Evolutionary conservation across 2,888 invertebrate species (phyloP).

Genomic region (Chymomyza caudatula): DNA sequence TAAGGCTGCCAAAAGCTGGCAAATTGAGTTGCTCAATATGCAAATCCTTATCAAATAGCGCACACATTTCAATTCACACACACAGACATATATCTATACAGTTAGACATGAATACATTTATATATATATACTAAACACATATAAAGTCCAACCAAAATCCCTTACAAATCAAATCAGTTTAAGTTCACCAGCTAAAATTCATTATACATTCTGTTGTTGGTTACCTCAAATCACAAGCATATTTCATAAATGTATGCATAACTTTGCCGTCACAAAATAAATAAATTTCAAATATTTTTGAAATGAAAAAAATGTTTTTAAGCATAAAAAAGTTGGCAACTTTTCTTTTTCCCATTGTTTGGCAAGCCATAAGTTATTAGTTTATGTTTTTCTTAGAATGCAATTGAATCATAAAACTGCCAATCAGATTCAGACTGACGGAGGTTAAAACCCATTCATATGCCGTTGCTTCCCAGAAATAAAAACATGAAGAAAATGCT

Average conservation of each 20-base stretch:
- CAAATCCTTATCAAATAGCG: conserved; percentile 1
- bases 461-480: neutral
- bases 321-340: neutral
- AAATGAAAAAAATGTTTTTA: neutral
- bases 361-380: neutral
- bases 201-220: neutral
- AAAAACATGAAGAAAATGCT: neutral
- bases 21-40: conserved; percentile 1
- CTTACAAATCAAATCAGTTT: conserved; percentile 43
- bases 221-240: neutral
- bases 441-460: neutral
- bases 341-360: neutral
- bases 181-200: conserved; percentile 2
- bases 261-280: neutral
- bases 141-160: conserved; percentile 14
- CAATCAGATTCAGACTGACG: neutral
- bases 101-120: neutral
- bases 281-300: neutral
- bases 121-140: neutral
- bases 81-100: neutral
- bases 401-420: neutral
- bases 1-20: neutral
- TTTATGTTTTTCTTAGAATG: neutral
- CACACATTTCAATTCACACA: neutral
- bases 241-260: neutral